Evolutionary conservation across 2,113 vertebrate genomes (phyloP), one percentile per base, ranked within the genome.

Genomic region (Canis aureus): DNA sequence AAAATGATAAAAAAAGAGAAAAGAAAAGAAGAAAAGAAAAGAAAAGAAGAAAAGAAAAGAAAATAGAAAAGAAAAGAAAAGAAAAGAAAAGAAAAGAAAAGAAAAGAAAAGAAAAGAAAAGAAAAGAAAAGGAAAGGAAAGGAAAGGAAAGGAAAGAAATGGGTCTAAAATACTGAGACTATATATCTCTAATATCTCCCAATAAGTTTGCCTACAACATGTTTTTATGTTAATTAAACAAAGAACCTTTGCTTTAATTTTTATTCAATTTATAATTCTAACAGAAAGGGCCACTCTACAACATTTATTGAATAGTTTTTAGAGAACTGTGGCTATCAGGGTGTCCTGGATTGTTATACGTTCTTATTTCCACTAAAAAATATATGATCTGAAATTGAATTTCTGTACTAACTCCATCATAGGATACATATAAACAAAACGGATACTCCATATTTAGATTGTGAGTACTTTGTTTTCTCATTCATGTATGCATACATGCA

Each of bases 221-320:
- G 3, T 83, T 71, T 64, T 87, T 29, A 27, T 71, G 51, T n/a
- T 19, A 92, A 88, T 38, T 84, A 51, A 22, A 38, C 27, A n/a
- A 88, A 79, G 13, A 62, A 43, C 2, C 12, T 78, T n/a, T 35
- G 27, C 25, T 89, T 62, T 78, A 71, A 62, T 1, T 1, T n/a
- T 57, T 43, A 84, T 89, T n/a, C 51, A 62, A 79, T 90, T 90
- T 96, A 86, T 95, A 43, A 82, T 62, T 49, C 80, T 76, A 22
- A 20, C 76, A 7, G 23, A 78, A 85, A 81, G 2, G 9, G 69
- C 16, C 32, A 84, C n/a, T 79, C 10, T 86, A 49, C 78, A 62
- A n/a, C 11, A 38, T 38, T 57, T 59, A 38, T 29, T 66, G n/a
- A 83, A 55, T 27, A 17, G 22, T n/a, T 69, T 82, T 94, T 82